Evolutionary conservation across 2,888 invertebrate species (phyloP).

Genomic region (Sericinus montela): DNA sequence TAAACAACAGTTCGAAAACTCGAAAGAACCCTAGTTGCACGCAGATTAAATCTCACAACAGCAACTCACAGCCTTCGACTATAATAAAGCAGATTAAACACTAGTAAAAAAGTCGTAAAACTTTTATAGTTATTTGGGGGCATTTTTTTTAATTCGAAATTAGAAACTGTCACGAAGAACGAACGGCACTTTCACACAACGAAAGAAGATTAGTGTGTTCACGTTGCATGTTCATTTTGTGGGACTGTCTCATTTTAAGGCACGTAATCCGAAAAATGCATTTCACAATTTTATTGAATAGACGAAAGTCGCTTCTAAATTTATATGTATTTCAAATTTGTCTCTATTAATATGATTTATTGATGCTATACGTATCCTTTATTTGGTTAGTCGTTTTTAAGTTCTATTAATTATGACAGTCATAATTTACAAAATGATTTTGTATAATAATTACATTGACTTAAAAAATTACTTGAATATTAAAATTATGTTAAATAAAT

Average conservation of each 20-base stretch:
- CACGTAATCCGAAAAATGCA: too few relatives aligned
- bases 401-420: too few relatives aligned
- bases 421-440: too few relatives aligned
- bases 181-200: conserved; percentile 37
- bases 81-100: conserved; percentile 69
- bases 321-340: too few relatives aligned
- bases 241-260: conserved; percentile 20
- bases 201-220: conserved; percentile 53
- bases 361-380: too few relatives aligned
- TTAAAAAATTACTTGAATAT: too few relatives aligned
- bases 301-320: too few relatives aligned
- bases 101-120: conserved; percentile 71
- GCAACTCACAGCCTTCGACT: conserved; percentile 49
- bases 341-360: too few relatives aligned
- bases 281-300: too few relatives aligned
- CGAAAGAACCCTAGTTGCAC: neutral
- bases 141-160: conserved; percentile 62
- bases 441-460: too few relatives aligned
- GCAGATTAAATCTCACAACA: conserved; percentile 24
- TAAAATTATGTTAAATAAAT: too few relatives aligned
- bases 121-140: conserved; percentile 61
- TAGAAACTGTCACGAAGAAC: conserved; percentile 59
- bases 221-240: conserved; percentile 14
- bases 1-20: neutral
- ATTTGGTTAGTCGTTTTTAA: too few relatives aligned